Evolutionary conservation across 1,140 invertebrate species (phyloP).

Genomic region (Macrostomum lignano): DNA sequence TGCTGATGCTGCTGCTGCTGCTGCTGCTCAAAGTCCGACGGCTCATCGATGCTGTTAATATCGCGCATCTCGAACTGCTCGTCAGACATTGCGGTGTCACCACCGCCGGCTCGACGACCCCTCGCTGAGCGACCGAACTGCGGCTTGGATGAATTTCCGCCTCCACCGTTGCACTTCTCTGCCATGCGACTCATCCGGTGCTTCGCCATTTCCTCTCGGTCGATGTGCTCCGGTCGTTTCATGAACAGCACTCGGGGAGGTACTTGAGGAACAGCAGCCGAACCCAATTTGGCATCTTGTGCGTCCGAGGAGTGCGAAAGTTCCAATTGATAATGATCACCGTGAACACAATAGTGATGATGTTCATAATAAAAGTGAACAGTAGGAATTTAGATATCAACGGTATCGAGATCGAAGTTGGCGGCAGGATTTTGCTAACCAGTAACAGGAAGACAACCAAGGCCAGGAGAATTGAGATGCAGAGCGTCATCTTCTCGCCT

Average conservation of each 20-base stretch:
- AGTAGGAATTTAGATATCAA: constrained; percentile 81
- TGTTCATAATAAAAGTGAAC: constrained; percentile 99
- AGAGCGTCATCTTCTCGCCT: constrained; percentile 50
- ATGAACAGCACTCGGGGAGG: constrained; percentile 22
- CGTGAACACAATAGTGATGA: constrained; percentile 86
- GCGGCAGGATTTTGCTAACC: constrained; percentile 92
- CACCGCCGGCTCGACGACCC: too few species aligned
- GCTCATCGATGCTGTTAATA: too few species aligned
- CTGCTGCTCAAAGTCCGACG: too few species aligned
- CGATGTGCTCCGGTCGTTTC: constrained; percentile 21
- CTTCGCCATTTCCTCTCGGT: too few species aligned
- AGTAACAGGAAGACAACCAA: constrained; percentile 92
- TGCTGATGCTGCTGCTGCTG: too few species aligned
- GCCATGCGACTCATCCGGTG: too few species aligned
- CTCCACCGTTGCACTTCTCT: too few species aligned
- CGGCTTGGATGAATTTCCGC: too few species aligned
- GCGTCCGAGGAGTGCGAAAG: constrained; percentile 62
- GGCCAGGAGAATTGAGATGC: constrained; percentile 90
- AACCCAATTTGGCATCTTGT: constrained; percentile 29
- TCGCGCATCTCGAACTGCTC: too few species aligned
- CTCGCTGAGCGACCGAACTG: too few species aligned
- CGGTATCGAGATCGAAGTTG: constrained; percentile 37
- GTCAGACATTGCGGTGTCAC: too few species aligned
- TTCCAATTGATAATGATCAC: constrained; percentile 98
- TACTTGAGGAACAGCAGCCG: constrained; percentile 20